phyloP scores from a whole-genome alignment of 2,888 invertebrate genomes.

The Meiosimyza decipiens region DNA sequence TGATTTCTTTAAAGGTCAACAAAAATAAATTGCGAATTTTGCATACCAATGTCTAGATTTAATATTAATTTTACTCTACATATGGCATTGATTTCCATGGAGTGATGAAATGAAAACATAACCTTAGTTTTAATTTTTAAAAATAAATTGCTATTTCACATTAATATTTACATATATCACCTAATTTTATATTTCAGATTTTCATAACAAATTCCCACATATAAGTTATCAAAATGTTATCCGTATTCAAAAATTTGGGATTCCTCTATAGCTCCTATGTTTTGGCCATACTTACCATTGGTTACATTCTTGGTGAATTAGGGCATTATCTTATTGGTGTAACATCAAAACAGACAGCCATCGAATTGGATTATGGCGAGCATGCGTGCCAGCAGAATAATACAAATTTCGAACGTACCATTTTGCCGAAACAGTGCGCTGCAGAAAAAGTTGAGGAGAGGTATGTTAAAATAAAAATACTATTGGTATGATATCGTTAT shows the following conservation, averaged over 20 bases:
- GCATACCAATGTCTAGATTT: too few relatives aligned
- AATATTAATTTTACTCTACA: too few relatives aligned
- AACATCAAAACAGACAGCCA: constrained; percentile 87
- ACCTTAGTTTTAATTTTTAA: too few relatives aligned
- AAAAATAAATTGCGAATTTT: too few relatives aligned
- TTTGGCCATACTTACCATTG: constrained; percentile 81
- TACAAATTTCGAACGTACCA: constrained; percentile 69
- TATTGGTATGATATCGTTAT: background rate
- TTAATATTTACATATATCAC: background rate
- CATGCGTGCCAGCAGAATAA: constrained; percentile 84
- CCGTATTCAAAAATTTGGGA: constrained; percentile 69
- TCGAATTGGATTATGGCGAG: constrained; percentile 87
- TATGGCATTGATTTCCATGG: too few relatives aligned
- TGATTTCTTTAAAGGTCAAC: too few relatives aligned
- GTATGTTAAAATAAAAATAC: constrained; percentile 55
- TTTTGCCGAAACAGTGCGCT: constrained; percentile 71
- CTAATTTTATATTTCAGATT: background rate
- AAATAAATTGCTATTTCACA: too few relatives aligned
- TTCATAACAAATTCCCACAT: background rate
- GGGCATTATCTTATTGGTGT: constrained; percentile 91
- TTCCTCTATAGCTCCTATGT: constrained; percentile 83
- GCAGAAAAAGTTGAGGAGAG: constrained; percentile 69
- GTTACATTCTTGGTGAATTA: constrained; percentile 87
- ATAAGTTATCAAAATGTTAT: constrained; percentile 53
- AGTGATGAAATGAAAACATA: too few relatives aligned